Percentiles rank a stretch among this genome's conserved stretches.
Evolutionary conservation across 2,888 invertebrate species (phyloP).

Genomic region (Alviniconcha strummeri): DNA sequence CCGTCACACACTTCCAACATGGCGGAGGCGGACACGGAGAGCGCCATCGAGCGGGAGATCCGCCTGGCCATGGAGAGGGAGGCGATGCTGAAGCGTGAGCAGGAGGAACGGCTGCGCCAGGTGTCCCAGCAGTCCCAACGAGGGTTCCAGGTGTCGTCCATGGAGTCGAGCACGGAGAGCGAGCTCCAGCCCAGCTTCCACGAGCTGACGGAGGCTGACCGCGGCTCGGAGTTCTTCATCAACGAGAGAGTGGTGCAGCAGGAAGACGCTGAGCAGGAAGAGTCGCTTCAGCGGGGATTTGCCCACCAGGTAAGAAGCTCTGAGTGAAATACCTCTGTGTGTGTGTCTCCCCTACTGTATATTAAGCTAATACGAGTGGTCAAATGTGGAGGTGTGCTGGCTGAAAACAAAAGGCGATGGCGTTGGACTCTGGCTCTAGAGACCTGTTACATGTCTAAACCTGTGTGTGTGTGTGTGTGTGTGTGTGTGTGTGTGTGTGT

Average conservation of each 20-base stretch:
- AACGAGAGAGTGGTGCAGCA: conserved; percentile 52
- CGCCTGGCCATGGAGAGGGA: conserved; percentile 67
- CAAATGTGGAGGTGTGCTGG: no score
- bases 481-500: no score
- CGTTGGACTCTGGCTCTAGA: no score
- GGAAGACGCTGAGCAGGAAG: conserved; percentile 54
- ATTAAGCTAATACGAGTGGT: no score
- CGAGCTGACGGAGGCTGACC: conserved; percentile 68
- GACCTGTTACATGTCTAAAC: no score
- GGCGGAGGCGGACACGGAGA: conserved; percentile 48
- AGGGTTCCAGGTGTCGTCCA: conserved; percentile 22
- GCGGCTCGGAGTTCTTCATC: conserved; percentile 59
- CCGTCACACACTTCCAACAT: conserved; percentile 12
- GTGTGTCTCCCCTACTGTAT: no score
- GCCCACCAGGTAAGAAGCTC: conserved; percentile 16
- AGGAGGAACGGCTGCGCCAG: conserved; percentile 54
- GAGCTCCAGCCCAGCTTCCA: conserved; percentile 50
- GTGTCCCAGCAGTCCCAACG: conserved; percentile 43
- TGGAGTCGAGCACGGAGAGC: conserved; percentile 39
- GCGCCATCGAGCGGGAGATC: conserved; percentile 69
- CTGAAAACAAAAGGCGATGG: not conserved
- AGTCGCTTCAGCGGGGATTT: conserved; percentile 36
- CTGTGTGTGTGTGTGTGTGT: no score
- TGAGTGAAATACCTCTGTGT: no score
- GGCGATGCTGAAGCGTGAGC: conserved; percentile 59